Conservation (phyloP, 2,888 invertebrate species). For the Cheilosia variabilis region DNA sequence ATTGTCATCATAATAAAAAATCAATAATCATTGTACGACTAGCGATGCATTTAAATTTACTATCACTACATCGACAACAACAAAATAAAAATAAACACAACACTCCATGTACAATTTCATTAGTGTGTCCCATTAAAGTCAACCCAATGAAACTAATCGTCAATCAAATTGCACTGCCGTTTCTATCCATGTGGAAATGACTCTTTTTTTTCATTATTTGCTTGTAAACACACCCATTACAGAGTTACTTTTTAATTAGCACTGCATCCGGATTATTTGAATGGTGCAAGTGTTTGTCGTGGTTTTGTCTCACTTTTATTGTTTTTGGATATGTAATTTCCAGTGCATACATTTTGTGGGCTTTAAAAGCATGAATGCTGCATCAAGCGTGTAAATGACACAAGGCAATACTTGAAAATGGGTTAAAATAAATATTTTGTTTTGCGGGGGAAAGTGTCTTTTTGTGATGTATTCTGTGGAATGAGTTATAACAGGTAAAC, state of each 20-base stretch:
- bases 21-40: constrained; percentile 27
- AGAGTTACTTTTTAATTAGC: constrained; percentile 49
- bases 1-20: constrained; percentile 15
- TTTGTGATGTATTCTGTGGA: background rate
- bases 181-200: constrained; percentile 40
- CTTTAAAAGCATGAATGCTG: constrained; percentile 7
- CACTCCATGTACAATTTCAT: constrained; percentile 23
- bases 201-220: constrained; percentile 9
- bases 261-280: constrained; percentile 27
- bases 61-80: background rate
- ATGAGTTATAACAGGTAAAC: background rate
- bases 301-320: background rate
- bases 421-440: constrained; percentile 13
- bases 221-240: constrained; percentile 12
- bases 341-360: background rate
- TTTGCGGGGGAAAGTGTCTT: background rate
- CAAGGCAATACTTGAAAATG: background rate
- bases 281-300: background rate
- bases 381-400: constrained; percentile 34
- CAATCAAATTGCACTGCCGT: constrained; percentile 47
- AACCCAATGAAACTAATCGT: constrained; percentile 37
- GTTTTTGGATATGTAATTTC: background rate
- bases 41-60: constrained; percentile 30
- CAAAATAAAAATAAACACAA: background rate
- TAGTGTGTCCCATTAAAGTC: constrained; percentile 32